phyloP scores from a whole-genome alignment of 2,888 invertebrate genomes.

The Rhagonycha fulva region DNA sequence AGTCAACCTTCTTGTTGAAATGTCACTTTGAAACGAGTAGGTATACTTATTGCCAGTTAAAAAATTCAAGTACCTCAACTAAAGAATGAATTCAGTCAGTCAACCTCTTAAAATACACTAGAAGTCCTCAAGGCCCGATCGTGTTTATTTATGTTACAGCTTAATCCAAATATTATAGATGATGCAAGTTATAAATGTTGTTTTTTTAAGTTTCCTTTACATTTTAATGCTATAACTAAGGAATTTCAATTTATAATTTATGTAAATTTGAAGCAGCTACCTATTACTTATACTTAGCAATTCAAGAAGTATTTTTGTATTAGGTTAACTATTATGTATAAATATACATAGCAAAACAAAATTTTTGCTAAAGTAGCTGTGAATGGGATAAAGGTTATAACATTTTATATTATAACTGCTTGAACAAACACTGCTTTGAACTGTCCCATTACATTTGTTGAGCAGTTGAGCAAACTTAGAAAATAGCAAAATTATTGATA shows the following conservation, averaged over 20 bases:
- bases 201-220: background rate
- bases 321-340: background rate
- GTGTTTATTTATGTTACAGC: conserved; percentile 27
- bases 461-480: too few species aligned
- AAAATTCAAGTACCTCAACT: conserved; percentile 25
- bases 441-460: background rate
- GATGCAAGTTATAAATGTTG: background rate
- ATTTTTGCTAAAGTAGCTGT: background rate
- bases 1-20: conserved; percentile 28
- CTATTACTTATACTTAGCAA: background rate
- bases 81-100: conserved; percentile 20
- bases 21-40: conserved; percentile 25
- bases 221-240: background rate
- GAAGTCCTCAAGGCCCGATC: conserved; percentile 20
- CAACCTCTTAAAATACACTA: conserved; percentile 13
- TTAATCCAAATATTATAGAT: conserved; percentile 24
- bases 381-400: background rate
- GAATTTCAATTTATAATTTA: background rate
- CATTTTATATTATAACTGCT: background rate
- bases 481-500: background rate
- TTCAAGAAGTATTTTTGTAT: background rate
- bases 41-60: conserved; percentile 30
- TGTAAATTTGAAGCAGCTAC: background rate
- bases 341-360: background rate
- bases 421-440: background rate